These are phyloP conservation scores for Polyodon spathula DNA, from an alignment of 2,113 vertebrate species.

Conservation along the genomic window DNA sequence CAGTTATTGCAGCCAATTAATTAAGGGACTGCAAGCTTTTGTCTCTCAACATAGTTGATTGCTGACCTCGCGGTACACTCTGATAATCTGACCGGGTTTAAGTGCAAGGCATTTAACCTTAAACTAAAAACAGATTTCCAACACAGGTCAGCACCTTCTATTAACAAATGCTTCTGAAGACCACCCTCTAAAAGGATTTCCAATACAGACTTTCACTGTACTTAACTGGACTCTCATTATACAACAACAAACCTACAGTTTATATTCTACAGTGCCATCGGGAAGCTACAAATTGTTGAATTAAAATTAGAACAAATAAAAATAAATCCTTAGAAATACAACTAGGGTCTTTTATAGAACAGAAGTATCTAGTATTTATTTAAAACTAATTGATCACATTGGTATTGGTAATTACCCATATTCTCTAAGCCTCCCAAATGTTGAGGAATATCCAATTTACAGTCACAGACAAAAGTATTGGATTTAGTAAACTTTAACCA, in stretches of 20 bases:
- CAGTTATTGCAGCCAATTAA: conserved; percentile 43
- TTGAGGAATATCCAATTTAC: too few species aligned
- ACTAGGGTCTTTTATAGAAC: too few species aligned
- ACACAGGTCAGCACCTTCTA: conserved; percentile 34
- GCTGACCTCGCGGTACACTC: conserved; percentile 60
- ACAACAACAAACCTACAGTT: too few species aligned
- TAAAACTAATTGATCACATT: too few species aligned
- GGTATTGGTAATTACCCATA: too few species aligned
- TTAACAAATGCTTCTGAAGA: conserved; percentile 19
- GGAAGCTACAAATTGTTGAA: too few species aligned
- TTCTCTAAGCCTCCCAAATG: too few species aligned
- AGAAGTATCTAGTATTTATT: too few species aligned
- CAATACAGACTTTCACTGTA: neutral
- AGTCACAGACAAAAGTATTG: too few species aligned
- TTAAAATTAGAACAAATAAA: too few species aligned
- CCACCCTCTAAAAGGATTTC: conserved; percentile 10
- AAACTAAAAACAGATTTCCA: conserved; percentile 35
- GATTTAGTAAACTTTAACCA: too few species aligned
- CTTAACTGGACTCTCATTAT: neutral
- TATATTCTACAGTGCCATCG: neutral
- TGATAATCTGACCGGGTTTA: conserved; percentile 50
- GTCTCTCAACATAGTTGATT: conserved; percentile 43
- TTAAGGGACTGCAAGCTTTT: conserved; percentile 49
- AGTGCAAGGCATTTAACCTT: conserved; percentile 65
- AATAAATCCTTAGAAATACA: too few species aligned